These are phyloP conservation scores for Lithophane semibrunnea DNA, from an alignment of 2,888 invertebrate species.

Conservation along the genomic window DNA sequence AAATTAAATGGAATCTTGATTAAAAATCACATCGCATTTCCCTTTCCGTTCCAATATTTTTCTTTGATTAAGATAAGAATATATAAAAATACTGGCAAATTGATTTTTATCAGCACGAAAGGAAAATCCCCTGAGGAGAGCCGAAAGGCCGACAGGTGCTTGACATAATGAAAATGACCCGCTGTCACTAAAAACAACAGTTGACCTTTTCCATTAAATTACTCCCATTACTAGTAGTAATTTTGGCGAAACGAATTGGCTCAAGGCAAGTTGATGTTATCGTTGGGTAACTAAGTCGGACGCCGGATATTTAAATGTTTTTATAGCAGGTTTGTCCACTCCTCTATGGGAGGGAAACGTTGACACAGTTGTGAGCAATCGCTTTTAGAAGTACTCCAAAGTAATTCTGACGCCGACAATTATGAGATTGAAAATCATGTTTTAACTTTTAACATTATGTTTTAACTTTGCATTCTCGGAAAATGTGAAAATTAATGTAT, in stretches of 20 bases:
- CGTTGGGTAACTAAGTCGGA: slow-evolving; percentile 54
- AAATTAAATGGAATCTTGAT: slow-evolving; percentile 51
- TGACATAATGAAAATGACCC: slow-evolving; percentile 70
- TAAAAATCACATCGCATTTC: slow-evolving; percentile 43
- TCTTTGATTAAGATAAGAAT: slow-evolving; percentile 61
- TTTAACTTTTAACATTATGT: no score
- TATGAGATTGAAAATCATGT: slow-evolving; percentile 44
- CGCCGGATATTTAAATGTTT: slow-evolving; percentile 64
- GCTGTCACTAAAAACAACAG: slow-evolving; percentile 71
- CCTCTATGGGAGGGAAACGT: slow-evolving; percentile 32
- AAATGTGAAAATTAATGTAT: not conserved
- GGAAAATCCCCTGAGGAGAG: slow-evolving; percentile 30
- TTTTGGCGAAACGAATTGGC: slow-evolving; percentile 69
- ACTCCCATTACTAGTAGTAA: slow-evolving; percentile 70
- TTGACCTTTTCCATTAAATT: slow-evolving; percentile 74
- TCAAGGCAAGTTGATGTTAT: slow-evolving; percentile 66
- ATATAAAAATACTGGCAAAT: slow-evolving; percentile 59
- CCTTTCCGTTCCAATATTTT: slow-evolving; percentile 58
- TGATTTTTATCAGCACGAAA: slow-evolving; percentile 58
- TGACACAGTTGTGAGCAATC: slow-evolving; percentile 40
- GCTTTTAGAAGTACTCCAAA: slow-evolving; percentile 53
- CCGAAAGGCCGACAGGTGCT: slow-evolving; percentile 60
- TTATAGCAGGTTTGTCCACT: slow-evolving; percentile 56
- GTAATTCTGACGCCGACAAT: slow-evolving; percentile 28
- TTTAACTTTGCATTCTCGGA: not conserved